A percentile compares a stretch with the other conserved stretches of the same genome.
phyloP scores from a whole-genome alignment of 2,797 vertebrate genomes.

The Diplodus puntazzo region DNA sequence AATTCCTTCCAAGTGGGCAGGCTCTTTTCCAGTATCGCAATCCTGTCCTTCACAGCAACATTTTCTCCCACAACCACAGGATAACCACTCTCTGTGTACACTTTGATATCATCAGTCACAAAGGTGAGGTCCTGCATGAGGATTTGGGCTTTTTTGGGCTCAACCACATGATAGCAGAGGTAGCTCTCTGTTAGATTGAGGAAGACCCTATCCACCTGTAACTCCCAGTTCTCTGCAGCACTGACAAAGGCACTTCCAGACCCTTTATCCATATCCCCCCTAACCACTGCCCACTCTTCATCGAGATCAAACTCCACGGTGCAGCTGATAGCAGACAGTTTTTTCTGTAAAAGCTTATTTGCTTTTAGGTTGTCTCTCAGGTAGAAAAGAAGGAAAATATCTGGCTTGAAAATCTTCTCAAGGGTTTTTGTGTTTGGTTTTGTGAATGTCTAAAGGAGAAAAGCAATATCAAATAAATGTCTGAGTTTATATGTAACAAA shows the following conservation, averaged over 20 bases:
- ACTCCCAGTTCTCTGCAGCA: conserved; percentile 55
- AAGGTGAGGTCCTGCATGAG: conserved; percentile 47
- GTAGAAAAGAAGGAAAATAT: conserved; percentile 66
- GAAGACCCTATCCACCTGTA: conserved; percentile 55
- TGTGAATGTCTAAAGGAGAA: conserved; percentile 23
- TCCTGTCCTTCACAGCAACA: conserved; percentile 41
- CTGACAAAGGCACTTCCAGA: conserved; percentile 23
- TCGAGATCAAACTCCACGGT: conserved; percentile 28
- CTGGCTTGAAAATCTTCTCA: conserved; percentile 43
- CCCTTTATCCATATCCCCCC: conserved; percentile 35
- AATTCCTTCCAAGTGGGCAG: conserved; percentile 28
- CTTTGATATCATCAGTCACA: conserved; percentile 46
- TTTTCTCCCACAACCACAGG: conserved; percentile 71
- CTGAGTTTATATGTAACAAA: neutral
- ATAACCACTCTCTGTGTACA: conserved; percentile 55
- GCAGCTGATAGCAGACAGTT: conserved; percentile 51
- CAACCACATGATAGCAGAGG: conserved; percentile 53
- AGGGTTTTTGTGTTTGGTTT: conserved; percentile 44
- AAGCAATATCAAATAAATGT: neutral
- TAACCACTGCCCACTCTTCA: conserved; percentile 60
- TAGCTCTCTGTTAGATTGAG: conserved; percentile 31
- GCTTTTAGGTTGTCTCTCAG: conserved; percentile 63
- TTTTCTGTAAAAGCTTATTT: conserved; percentile 40
- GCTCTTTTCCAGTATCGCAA: conserved; percentile 45
- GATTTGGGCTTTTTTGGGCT: conserved; percentile 28